Evolutionary conservation across 1,140 invertebrate species (phyloP), one percentile per base, ranked within the genome.

Genomic region (Zaprionus africanus): DNA sequence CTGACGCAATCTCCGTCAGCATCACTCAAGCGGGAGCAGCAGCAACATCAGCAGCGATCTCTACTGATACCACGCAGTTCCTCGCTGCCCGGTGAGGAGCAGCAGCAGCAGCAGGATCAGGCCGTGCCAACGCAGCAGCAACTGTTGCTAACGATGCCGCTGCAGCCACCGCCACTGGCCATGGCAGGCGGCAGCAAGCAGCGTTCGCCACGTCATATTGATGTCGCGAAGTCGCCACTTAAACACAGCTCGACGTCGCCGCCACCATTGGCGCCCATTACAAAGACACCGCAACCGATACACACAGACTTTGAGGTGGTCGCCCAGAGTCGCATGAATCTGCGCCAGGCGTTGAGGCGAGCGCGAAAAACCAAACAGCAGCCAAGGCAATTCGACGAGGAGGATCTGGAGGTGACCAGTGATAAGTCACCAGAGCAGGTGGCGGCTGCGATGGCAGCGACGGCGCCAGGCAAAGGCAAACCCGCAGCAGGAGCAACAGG

Each of bases 321-420:
- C n/a, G 68, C 67, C 13, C 79, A 82, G 64, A 91, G 90, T 49
- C 83, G 92, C 6, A 66, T 81, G 59, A 92, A 92, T 74, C 61
- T 92, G 34, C 76, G 85, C 0, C 87, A 93, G 60, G 92, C 90
- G 0, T 28, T 93, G 15, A 88, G 80, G 9, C 78, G 91, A 22
- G 90, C 91, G 4, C 73, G 88, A 13, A 91, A 90, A 36, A 90
- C 85, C 1, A 90, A 90, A 69, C 85, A 90, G n/a, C 86, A 90
- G 26, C 86, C 86, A 0, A 72, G 85, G 1, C 13, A 73, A 0
- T 72, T 73, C 56, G 81, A 90, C 7, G 85, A 90, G 31, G 72
- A 82, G 19, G 61, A 41, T 15, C 5, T 90, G 26, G 86, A 85
- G 51, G 31, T 90, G 51, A 79, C 60, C 17, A 81, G 65, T 49